Percentiles rank a stretch among this genome's conserved stretches.
These are phyloP conservation scores for Holacanthus passer DNA, from an alignment of 2,113 vertebrate genomes.

Conservation along the genomic window DNA sequence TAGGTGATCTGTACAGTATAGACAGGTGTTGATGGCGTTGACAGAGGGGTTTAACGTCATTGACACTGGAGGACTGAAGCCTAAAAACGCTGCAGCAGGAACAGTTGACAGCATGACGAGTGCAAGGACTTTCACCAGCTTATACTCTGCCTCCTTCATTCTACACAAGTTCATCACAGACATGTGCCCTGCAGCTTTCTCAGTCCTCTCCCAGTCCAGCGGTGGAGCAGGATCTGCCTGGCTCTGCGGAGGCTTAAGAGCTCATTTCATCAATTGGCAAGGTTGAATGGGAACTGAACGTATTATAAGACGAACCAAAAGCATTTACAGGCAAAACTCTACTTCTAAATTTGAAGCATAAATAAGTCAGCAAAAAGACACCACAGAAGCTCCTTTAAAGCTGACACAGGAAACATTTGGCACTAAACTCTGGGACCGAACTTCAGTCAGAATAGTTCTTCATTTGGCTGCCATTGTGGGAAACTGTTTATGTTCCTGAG, in stretches of 20 bases:
- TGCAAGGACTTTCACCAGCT: neutral
- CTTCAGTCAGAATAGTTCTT: neutral
- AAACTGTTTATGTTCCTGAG: constrained; percentile 3
- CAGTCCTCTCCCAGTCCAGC: constrained; percentile 6
- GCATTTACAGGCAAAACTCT: constrained; percentile 9
- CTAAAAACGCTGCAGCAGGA: neutral
- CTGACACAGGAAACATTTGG: constrained; percentile 2
- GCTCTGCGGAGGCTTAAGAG: constrained; percentile 7
- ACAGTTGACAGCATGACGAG: neutral
- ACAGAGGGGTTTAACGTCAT: neutral
- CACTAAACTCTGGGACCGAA: neutral
- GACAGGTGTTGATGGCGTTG: constrained; percentile 11
- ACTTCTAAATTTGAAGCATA: constrained; percentile 11
- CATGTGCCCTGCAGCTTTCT: neutral
- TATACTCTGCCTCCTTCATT: neutral
- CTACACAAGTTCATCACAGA: neutral
- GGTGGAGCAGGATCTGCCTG: neutral
- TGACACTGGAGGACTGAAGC: neutral
- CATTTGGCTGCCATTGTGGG: neutral
- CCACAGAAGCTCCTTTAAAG: neutral
- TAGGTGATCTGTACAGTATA: constrained; percentile 32
- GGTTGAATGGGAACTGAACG: neutral
- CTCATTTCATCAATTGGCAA: neutral
- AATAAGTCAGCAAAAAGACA: constrained; percentile 1
- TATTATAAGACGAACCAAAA: neutral